Evolutionary conservation across 2,888 invertebrate genomes (phyloP).

Genomic region (Eupeodes latifasciatus): DNA sequence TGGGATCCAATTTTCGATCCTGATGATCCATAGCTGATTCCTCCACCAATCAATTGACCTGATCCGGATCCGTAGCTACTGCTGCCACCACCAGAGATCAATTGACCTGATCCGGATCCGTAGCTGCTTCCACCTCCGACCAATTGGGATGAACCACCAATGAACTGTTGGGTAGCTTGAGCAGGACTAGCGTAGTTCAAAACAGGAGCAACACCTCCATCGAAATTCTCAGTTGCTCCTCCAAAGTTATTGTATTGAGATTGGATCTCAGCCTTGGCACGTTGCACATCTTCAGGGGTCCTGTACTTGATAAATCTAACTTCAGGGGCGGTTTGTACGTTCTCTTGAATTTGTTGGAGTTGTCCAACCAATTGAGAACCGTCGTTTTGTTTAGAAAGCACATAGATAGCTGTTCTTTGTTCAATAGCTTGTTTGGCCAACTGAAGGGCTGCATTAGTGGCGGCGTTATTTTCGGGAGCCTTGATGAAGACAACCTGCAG

Average conservation of each 20-base stretch:
- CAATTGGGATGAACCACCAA: slow-evolving; percentile 25
- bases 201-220: slow-evolving; percentile 78
- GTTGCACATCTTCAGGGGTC: slow-evolving; percentile 75
- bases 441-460: slow-evolving; percentile 81
- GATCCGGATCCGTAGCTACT: background rate
- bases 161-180: background rate
- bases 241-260: slow-evolving; percentile 76
- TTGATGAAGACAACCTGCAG: slow-evolving; percentile 82
- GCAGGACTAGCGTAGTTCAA: slow-evolving; percentile 79
- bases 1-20: background rate
- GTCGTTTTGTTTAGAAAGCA: slow-evolving; percentile 81
- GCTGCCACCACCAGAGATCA: background rate
- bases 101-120: slow-evolving; percentile 7
- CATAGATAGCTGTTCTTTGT: slow-evolving; percentile 83
- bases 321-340: slow-evolving; percentile 76
- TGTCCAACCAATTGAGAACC: slow-evolving; percentile 80
- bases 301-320: slow-evolving; percentile 78
- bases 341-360: slow-evolving; percentile 75
- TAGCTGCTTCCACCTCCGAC: slow-evolving; percentile 12
- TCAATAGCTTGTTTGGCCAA: slow-evolving; percentile 82
- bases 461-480: slow-evolving; percentile 81
- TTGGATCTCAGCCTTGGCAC: slow-evolving; percentile 77
- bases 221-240: slow-evolving; percentile 68
- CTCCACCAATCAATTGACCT: background rate
- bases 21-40: slow-evolving; percentile 8